Conservation (phyloP, 2,113 vertebrate species). For the Trogon melanurus region DNA sequence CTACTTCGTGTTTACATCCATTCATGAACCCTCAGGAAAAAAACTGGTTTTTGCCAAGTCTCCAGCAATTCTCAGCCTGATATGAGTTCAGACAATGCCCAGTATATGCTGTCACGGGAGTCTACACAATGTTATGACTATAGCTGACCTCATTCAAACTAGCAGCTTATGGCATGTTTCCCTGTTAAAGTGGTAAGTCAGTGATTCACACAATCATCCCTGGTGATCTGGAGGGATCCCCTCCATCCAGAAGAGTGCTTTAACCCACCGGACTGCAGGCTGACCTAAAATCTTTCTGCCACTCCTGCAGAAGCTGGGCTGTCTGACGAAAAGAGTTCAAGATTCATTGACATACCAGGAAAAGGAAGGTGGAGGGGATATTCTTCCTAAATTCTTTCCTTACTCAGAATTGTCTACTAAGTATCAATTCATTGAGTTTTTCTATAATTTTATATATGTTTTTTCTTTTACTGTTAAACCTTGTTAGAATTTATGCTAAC, state of each 20-base stretch:
- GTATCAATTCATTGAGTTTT: neutral
- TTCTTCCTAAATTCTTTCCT: neutral
- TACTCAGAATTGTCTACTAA: neutral
- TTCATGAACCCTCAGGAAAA: neutral
- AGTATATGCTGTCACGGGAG: rapidly evolving
- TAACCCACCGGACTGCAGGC: neutral
- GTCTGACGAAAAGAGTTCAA: neutral
- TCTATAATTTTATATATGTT: neutral
- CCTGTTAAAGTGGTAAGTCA: neutral
- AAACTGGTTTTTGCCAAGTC: neutral
- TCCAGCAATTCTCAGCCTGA: neutral
- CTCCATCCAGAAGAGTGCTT: neutral
- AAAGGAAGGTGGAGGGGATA: neutral
- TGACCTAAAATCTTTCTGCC: neutral
- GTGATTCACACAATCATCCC: neutral
- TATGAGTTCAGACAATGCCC: neutral
- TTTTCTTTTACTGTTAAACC: neutral
- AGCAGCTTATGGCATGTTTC: neutral
- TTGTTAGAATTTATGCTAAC: neutral
- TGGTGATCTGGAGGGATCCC: neutral
- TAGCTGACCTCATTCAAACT: neutral
- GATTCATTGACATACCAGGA: neutral
- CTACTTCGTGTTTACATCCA: neutral
- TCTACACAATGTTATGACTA: neutral
- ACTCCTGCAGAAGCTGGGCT: neutral